Evolutionary conservation across 2,888 invertebrate genomes (phyloP), one percentile per base, ranked within the genome.

Genomic region (Drosophila anomelani): DNA sequence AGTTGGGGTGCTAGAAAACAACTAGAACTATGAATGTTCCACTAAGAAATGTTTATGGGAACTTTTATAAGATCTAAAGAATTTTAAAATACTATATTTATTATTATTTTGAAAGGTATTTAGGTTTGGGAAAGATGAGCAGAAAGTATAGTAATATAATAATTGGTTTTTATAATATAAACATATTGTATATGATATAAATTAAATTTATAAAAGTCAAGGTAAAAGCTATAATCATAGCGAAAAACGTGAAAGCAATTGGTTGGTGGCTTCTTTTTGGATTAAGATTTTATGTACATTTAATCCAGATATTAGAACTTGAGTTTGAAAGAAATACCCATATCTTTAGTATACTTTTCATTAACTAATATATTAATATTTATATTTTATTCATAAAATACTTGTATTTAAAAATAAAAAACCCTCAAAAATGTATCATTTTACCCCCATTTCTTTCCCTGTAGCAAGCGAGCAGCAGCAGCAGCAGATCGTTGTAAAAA

Each of bases 401-500:
- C 1, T 0, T 13, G 3, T 2, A 13, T 20, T 0, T 8, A 12
- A 20, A 13, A 47, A 7, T 17, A 12, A n/a, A 17, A 29, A 17
- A 29, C 6, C 12, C 8, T 8, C 0, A 1, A 13, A 17, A 49
- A 36, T 20, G 1, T 0, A 20, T 34, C 0, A 15, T 23, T 7
- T 34, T 15, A 34, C 0, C 13, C 4, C 4, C 38, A n/a, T 41
- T 61, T 61, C n/a, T 43, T 39, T 34, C 60, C 3, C 41, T 60
- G 60, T 13, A 81, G 64, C 57, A 66, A 70, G 71, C 26, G 26
- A 26, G 80, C 58, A 62, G 29, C 55, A 44, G n/a, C 63, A 60
- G 36, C 62, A 68, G 47, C 34, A 61, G 49, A 63, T 29, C 41
- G 49, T 64, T 66, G 64, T 66, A 63, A 62, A 81, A 85, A 88